Conservation (phyloP, 2,888 invertebrate species). For the Tinea pellionella region DNA sequence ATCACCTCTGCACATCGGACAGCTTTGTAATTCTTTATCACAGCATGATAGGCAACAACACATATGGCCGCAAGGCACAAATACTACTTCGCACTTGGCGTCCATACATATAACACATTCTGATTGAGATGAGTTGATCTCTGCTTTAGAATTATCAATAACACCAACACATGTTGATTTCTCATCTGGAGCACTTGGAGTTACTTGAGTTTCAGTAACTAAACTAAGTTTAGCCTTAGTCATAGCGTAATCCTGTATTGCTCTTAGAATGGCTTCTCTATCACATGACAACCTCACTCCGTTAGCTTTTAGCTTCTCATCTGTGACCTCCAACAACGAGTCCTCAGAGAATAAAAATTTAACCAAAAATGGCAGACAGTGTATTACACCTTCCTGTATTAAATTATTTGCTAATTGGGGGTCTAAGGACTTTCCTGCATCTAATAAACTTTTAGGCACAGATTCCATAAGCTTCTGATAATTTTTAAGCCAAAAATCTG, state of each 20-base stretch:
- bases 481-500: slow-evolving; percentile 81
- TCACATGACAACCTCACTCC: slow-evolving; percentile 70
- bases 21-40: slow-evolving; percentile 65
- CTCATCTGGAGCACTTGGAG: slow-evolving; percentile 36
- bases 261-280: slow-evolving; percentile 71
- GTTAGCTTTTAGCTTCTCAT: slow-evolving; percentile 66
- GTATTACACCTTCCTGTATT: slow-evolving; percentile 77
- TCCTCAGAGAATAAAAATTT: slow-evolving; percentile 67
- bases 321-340: slow-evolving; percentile 60
- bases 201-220: slow-evolving; percentile 18
- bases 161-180: slow-evolving; percentile 43
- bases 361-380: slow-evolving; percentile 80
- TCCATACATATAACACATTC: slow-evolving; percentile 92
- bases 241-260: slow-evolving; percentile 71
- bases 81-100: slow-evolving; percentile 75
- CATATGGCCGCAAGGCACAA: slow-evolving; percentile 89
- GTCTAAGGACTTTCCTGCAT: slow-evolving; percentile 72
- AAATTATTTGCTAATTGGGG: slow-evolving; percentile 76
- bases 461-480: slow-evolving; percentile 85
- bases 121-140: slow-evolving; percentile 43
- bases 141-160: slow-evolving; percentile 29
- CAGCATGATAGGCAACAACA: slow-evolving; percentile 84
- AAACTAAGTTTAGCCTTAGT: slow-evolving; percentile 30
- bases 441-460: slow-evolving; percentile 74
- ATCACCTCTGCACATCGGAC: slow-evolving; percentile 82